Evolutionary conservation across 1,140 invertebrate species (phyloP).

Genomic region (fruit fly (Drosophila melanogaster)): DNA sequence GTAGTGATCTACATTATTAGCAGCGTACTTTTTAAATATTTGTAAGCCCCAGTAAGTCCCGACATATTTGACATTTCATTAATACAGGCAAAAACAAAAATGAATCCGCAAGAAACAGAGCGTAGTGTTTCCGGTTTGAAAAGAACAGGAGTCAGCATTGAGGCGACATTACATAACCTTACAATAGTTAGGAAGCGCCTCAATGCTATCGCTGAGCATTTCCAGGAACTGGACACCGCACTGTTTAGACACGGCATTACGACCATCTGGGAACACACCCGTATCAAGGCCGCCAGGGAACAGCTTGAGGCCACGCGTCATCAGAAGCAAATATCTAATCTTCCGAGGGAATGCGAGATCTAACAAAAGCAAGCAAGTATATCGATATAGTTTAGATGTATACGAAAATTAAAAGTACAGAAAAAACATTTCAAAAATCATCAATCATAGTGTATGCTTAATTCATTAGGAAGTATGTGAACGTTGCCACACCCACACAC

Average conservation of each 20-base stretch:
- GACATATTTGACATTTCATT: no score
- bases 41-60: no score
- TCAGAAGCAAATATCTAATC: background rate
- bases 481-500: no score
- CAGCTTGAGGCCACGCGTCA: background rate
- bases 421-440: background rate
- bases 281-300: background rate
- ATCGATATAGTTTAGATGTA: background rate
- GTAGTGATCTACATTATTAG: no score
- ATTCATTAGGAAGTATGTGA: no score
- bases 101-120: background rate
- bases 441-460: no score
- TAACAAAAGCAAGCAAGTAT: background rate
- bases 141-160: background rate
- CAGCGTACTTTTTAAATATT: no score
- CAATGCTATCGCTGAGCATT: background rate
- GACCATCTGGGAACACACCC: background rate
- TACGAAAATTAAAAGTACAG: background rate
- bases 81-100: background rate
- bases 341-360: background rate
- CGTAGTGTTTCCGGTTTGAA: background rate
- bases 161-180: background rate
- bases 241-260: background rate
- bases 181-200: background rate
- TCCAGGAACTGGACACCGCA: background rate